phyloP scores from a whole-genome alignment of 1,140 invertebrate genomes.

The Drosophila tristis region DNA sequence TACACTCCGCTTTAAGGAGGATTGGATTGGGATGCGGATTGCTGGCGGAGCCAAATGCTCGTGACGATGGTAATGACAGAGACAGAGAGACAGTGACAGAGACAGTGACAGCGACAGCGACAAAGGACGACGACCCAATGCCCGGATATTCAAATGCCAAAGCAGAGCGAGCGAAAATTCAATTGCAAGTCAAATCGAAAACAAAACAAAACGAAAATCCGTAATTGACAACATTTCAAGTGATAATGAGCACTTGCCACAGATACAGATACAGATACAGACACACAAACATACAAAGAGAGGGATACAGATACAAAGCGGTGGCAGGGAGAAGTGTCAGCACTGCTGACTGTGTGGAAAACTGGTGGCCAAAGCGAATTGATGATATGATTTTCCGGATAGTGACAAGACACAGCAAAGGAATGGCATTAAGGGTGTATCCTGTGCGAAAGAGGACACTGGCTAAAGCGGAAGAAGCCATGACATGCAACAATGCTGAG shows the following conservation, averaged over 20 bases:
- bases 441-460: slow-evolving; percentile 1
- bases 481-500: slow-evolving; percentile 69
- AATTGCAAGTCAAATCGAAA: slow-evolving; percentile 79
- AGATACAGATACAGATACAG: neutral
- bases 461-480: slow-evolving; percentile 58
- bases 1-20: neutral
- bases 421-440: slow-evolving; percentile 11
- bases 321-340: slow-evolving; percentile 29
- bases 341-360: slow-evolving; percentile 41
- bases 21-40: slow-evolving; percentile 10
- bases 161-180: slow-evolving; percentile 52
- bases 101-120: slow-evolving; percentile 3
- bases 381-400: slow-evolving; percentile 57
- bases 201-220: slow-evolving; percentile 74
- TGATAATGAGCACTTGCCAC: slow-evolving; percentile 69
- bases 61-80: slow-evolving; percentile 47
- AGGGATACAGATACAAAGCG: neutral
- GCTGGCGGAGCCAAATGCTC: slow-evolving; percentile 32
- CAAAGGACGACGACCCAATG: slow-evolving; percentile 33
- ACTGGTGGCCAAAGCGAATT: slow-evolving; percentile 37
- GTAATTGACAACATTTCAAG: slow-evolving; percentile 80
- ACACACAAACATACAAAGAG: neutral
- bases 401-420: slow-evolving; percentile 38
- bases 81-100: too few species aligned
- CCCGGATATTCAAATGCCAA: slow-evolving; percentile 69